Conservation (phyloP, 2,888 invertebrate genomes). For the Drosophila emarginata region DNA sequence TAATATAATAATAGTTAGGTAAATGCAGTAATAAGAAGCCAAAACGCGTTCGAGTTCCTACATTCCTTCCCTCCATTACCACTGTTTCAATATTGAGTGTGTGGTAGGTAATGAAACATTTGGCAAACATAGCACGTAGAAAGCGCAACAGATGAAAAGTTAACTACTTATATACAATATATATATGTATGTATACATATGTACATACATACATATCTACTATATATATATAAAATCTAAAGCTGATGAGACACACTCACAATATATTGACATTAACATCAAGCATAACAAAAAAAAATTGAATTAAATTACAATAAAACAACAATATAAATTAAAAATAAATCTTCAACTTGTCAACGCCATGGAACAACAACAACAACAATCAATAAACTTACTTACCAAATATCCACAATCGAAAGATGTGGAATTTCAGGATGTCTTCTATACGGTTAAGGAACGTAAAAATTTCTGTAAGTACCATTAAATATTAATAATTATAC, state of each 20-base stretch:
- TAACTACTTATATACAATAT: constrained; percentile 2
- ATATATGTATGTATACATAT: too few species aligned
- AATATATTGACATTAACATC: not conserved
- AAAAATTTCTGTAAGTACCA: constrained; percentile 80
- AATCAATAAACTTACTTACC: constrained; percentile 54
- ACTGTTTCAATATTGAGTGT: constrained; percentile 31
- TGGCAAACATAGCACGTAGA: constrained; percentile 63
- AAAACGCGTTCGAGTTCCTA: constrained; percentile 10
- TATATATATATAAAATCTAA: constrained; percentile 15
- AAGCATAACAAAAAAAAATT: constrained; percentile 11
- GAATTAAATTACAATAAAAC: constrained; percentile 39
- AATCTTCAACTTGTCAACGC: not conserved
- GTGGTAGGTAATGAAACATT: constrained; percentile 65
- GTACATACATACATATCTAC: not conserved
- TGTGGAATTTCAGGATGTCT: constrained; percentile 82
- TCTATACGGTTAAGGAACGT: constrained; percentile 78
- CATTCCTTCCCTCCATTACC: constrained; percentile 22
- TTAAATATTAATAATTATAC: too few species aligned
- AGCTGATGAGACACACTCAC: not conserved
- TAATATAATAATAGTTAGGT: not conserved
- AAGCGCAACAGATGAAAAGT: constrained; percentile 19
- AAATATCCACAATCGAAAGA: constrained; percentile 73
- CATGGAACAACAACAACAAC: constrained; percentile 46
- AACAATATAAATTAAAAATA: not conserved
- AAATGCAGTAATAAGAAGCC: constrained; percentile 18